Evolutionary conservation across 2,113 vertebrate species (phyloP).

Genomic region (Emydura subglobosa): DNA sequence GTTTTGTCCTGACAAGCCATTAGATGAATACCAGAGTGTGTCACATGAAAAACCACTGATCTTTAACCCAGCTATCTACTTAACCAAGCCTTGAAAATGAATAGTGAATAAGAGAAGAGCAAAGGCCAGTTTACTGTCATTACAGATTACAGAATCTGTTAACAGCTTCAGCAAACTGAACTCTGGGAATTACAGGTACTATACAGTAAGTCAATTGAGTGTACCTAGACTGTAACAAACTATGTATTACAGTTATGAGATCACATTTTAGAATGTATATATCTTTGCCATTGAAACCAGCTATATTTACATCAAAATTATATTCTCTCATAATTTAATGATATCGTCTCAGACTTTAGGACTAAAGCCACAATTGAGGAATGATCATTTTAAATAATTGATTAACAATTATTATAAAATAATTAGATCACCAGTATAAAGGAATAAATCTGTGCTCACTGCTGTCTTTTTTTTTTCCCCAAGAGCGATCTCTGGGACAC

Average conservation of each 20-base stretch:
- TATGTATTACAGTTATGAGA: neutral
- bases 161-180: slow-evolving; percentile 76
- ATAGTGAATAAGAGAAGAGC: slow-evolving; percentile 82
- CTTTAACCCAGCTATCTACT: slow-evolving; percentile 84
- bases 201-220: slow-evolving; percentile 49
- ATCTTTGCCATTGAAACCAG: neutral
- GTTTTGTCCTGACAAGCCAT: slow-evolving; percentile 92
- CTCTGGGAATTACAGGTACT: slow-evolving; percentile 79
- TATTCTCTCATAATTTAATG: neutral
- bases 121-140: slow-evolving; percentile 87
- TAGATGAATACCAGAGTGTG: slow-evolving; percentile 88
- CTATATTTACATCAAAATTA: slow-evolving; percentile 7
- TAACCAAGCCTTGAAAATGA: slow-evolving; percentile 83
- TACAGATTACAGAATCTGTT: slow-evolving; percentile 84
- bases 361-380: slow-evolving; percentile 15
- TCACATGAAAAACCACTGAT: slow-evolving; percentile 93
- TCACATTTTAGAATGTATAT: neutral
- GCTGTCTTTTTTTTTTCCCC: slow-evolving; percentile 29
- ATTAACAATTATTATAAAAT: slow-evolving; percentile 23
- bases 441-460: slow-evolving; percentile 5
- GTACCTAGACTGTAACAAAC: slow-evolving; percentile 38
- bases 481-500: slow-evolving; percentile 44
- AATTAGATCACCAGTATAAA: neutral
- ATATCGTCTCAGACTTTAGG: neutral
- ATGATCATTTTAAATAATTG: neutral